Percentiles rank a stretch among this genome's conserved stretches.
Evolutionary conservation across 2,888 invertebrate genomes (phyloP).

Genomic region (Plebejus argus): DNA sequence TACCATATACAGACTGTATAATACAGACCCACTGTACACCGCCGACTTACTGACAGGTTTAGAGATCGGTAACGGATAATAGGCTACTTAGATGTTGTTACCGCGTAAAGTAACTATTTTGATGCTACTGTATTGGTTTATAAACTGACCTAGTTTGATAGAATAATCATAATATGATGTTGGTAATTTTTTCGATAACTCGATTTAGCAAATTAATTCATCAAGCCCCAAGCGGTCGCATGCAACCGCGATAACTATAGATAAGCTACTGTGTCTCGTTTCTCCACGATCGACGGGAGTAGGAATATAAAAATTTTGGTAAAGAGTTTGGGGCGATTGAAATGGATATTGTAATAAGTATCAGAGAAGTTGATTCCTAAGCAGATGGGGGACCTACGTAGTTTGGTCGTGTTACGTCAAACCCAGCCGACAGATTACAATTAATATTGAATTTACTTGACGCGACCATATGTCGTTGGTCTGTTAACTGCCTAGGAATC

Average conservation of each 20-base stretch:
- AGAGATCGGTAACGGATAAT: conserved; percentile 37
- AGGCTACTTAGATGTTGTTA: conserved; percentile 33
- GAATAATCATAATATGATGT: not conserved
- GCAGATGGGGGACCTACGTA: too few species aligned
- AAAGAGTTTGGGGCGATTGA: not conserved
- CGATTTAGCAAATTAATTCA: not conserved
- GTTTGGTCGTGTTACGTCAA: too few species aligned
- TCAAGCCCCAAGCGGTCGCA: too few species aligned
- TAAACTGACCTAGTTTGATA: not conserved
- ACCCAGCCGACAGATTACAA: too few species aligned
- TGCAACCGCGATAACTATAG: too few species aligned
- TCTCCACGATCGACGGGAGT: too few species aligned
- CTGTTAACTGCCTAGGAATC: too few species aligned
- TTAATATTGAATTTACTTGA: too few species aligned
- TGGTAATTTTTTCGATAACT: not conserved
- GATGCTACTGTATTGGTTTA: not conserved
- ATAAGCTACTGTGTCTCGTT: too few species aligned
- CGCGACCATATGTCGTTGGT: too few species aligned
- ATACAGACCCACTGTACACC: not conserved
- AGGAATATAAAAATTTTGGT: not conserved
- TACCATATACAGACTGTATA: conserved; percentile 25
- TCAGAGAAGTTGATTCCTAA: too few species aligned
- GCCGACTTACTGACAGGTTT: conserved; percentile 40
- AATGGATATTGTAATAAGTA: not conserved
- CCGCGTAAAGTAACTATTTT: conserved; percentile 33